Evolutionary conservation across 2,888 invertebrate species (phyloP), one percentile per base, ranked within the genome.

Genomic region (Notodonta ziczac): DNA sequence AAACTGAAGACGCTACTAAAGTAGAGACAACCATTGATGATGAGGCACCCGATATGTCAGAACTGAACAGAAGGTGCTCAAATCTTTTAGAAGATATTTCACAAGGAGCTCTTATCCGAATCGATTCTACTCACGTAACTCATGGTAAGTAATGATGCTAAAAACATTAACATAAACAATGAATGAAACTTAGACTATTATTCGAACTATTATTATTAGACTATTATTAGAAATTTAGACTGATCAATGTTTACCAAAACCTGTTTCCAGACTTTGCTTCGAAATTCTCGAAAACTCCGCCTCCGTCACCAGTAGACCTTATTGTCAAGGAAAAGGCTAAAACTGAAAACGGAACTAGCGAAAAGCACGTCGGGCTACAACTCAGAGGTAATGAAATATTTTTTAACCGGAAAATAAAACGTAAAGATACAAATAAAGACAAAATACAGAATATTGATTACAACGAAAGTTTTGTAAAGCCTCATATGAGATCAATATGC

Each of bases 281-380:
- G 61, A 95, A 95, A 81, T 94, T 95, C 76, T 95, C 95, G 48
- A 96, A 95, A 83, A 96, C 96, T 64, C 96, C 96, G 67, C 96
- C 96, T 57, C 96, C 96, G 8, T 96, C 96, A 73, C 96, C 96
- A 50, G 96, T 96, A 60, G 96, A 96, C 84, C 94, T 96, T 78
- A 93, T 91, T 66, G 78, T 89, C 66, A 91, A 88, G 79, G 94
- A 94, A 64, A 94, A 91, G 84, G 84, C 90, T 69, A 94, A 94
- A 82, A 69, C 85, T 63, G 88, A 89, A 9, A 87, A 91, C 60
- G 69, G 77, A 69, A 61, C 81, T 78, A 83, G 85, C 68, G 94
- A 92, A 39, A 92, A 89, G 78, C 83, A 81, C 56, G 74, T 83
- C 80, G 93, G 91, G 84, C 92, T 93, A 74, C 91, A 91, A 85